Base-by-base conservation (phyloP, 2,113 vertebrate genomes). In the Anthoscopus minutus region DNA sequence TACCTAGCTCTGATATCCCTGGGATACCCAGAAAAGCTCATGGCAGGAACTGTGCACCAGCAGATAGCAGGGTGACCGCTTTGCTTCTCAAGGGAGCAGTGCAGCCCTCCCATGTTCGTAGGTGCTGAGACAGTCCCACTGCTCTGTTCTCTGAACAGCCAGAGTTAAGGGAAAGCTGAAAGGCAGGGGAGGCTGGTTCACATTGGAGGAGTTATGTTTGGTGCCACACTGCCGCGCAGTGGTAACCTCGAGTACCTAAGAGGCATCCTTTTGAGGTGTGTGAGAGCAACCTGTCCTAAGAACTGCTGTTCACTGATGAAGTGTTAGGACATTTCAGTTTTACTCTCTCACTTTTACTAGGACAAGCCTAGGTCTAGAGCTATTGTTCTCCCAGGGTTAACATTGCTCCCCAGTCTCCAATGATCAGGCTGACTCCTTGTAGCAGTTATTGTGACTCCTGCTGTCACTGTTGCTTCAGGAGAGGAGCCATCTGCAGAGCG, bases 101-200 rank as follows among this genome's bases (percentile, higher is more conserved):
- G 40, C 31, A 50, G 25, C 42, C 17, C 8, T 88, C 54, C 37
- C 0, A 0, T 60, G 38, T 37, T 44, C 0, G 0, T 13, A 44
- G 15, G 30, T 5, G 13, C 21, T 11, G 50, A 47, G 50, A 53
- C 40, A 60, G 27, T 60, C 21, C 15, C 0, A 3, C 13, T 71
- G 19, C 8, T 74, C 9, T 3, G 14, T 35, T 53, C 21, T 60
- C 67, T 76, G 35, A 42, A 40, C 58, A 51, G 12, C 28, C n/a
- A 7, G 48, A 56, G 25, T 2, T 25, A 10, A 40, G 21, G 21
- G 23, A 48, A 28, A 25, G 47, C 35, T 16, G 67, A 23, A 50
- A 48, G 35, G n/a, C 51, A 23, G 19, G 48, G 61, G 5, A 35
- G 35, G 15, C 42, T 33, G 16, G 18, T 15, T 16, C 15, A 4